These are phyloP conservation scores for Phocoena sinus DNA, from an alignment of 2,113 vertebrate species.

Conservation along the genomic window DNA sequence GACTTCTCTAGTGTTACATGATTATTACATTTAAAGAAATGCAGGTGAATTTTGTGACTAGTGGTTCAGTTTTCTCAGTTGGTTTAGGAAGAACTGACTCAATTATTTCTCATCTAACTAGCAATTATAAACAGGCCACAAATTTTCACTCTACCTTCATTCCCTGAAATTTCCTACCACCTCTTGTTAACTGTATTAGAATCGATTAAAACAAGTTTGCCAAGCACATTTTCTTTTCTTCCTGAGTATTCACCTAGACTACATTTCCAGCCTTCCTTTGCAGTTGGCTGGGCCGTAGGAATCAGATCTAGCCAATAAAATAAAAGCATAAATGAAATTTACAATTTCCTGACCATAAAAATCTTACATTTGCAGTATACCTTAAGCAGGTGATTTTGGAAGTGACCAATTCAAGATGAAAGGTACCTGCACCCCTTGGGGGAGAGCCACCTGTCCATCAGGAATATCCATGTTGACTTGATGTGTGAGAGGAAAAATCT, in stretches of 20 bases:
- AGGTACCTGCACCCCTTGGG: neutral
- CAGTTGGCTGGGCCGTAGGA: neutral
- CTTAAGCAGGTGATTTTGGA: neutral
- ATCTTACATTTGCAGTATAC: neutral
- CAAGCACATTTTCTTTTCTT: constrained; percentile 23
- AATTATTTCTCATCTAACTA: neutral
- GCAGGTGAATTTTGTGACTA: neutral
- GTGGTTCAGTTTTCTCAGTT: neutral
- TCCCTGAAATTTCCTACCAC: neutral
- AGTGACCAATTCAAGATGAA: neutral
- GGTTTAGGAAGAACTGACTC: neutral
- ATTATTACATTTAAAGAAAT: constrained; percentile 37
- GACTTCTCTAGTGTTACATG: neutral
- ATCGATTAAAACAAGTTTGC: neutral
- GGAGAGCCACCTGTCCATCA: neutral
- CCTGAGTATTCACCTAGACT: neutral
- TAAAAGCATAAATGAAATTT: neutral
- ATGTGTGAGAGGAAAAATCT: neutral
- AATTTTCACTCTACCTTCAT: neutral
- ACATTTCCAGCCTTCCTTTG: neutral
- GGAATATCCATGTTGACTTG: neutral
- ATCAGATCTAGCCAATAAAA: neutral
- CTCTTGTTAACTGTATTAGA: neutral
- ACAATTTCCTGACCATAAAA: neutral
- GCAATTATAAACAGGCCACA: constrained; percentile 13